These are phyloP conservation scores for Ceyx cyanopectus DNA, from an alignment of 2,113 vertebrate genomes.

Conservation along the genomic window DNA sequence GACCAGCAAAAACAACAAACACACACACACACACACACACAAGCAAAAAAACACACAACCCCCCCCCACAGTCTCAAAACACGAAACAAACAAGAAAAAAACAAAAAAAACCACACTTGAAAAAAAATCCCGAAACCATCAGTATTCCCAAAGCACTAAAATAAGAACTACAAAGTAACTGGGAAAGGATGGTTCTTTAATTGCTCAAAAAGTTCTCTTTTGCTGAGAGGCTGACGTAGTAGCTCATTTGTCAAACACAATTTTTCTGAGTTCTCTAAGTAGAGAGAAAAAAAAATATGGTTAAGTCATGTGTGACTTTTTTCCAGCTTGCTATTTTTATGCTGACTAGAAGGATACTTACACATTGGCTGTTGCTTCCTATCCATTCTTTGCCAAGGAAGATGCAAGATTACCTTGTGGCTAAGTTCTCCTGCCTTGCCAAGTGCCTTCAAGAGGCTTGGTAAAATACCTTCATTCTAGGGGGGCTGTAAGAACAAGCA, in stretches of 20 bases:
- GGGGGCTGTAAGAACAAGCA: slow-evolving; percentile 27
- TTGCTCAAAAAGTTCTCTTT: neutral
- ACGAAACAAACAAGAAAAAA: too few relatives aligned
- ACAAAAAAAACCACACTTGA: neutral
- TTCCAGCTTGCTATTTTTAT: neutral
- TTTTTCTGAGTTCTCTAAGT: slow-evolving; percentile 3
- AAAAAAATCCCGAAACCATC: neutral
- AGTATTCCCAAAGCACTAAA: neutral
- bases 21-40: too few relatives aligned
- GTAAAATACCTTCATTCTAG: slow-evolving; percentile 19
- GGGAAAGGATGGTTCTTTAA: neutral
- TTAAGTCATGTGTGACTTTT: neutral
- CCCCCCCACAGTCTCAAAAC: too few relatives aligned
- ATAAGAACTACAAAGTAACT: neutral
- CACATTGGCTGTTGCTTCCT: neutral
- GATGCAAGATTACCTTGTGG: slow-evolving; percentile 1
- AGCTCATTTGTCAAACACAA: neutral
- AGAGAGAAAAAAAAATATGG: neutral
- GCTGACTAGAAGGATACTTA: neutral
- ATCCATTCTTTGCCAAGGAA: neutral
- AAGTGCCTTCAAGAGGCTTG: neutral
- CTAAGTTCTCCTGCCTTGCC: slow-evolving; percentile 22
- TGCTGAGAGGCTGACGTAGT: neutral
- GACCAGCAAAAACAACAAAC: too few relatives aligned
- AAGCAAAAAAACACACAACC: too few relatives aligned